Conservation (phyloP, 2,113 vertebrate genomes). For the Pollimyrus isidori region DNA sequence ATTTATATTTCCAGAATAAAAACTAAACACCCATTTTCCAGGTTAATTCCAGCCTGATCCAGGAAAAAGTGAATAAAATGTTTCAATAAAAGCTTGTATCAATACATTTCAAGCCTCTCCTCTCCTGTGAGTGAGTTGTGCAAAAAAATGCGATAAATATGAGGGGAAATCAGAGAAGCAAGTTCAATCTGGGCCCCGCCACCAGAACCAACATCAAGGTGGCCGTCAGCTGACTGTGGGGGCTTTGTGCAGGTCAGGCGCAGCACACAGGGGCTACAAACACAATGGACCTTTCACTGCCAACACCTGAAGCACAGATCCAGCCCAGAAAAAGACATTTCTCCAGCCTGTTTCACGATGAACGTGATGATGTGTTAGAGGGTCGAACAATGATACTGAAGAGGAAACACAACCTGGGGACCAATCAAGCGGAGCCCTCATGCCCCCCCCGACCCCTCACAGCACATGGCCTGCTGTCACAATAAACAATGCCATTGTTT, state of each 20-base stretch:
- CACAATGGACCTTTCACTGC: conserved; percentile 9
- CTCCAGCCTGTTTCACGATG: background rate
- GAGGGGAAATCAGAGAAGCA: background rate
- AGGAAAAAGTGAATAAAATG: background rate
- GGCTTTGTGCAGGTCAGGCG: background rate
- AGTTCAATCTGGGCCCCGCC: background rate
- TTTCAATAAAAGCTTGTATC: background rate
- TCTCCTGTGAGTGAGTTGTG: too few species aligned
- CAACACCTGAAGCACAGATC: background rate
- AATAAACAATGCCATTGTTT: conserved; percentile 16
- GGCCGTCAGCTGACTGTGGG: background rate
- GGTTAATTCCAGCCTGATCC: background rate
- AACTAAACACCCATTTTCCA: background rate
- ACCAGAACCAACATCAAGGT: background rate
- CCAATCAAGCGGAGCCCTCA: background rate
- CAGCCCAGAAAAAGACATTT: background rate
- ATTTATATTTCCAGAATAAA: conserved; percentile 1
- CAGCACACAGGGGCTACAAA: too few species aligned
- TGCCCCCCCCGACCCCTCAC: background rate
- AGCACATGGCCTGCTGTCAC: background rate
- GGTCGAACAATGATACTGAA: background rate
- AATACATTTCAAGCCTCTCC: background rate
- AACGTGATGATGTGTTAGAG: background rate
- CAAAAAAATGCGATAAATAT: background rate
- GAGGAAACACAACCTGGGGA: background rate